Evolutionary conservation across 2,888 invertebrate species (phyloP), one percentile per base, ranked within the genome.

Genomic region (Amphipyra berbera): DNA sequence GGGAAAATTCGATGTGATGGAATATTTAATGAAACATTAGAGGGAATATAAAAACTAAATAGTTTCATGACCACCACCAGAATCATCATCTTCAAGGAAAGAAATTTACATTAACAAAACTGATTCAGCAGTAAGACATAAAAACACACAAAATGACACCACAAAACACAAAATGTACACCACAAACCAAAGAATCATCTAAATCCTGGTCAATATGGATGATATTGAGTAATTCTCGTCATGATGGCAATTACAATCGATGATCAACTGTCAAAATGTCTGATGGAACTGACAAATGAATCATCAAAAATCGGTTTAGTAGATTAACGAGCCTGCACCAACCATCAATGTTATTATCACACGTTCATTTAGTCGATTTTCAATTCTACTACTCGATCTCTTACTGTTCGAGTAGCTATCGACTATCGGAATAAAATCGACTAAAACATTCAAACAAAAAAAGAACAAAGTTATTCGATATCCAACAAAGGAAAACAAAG

Each of bases 241-340:
- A 47, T 35, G 10, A 8, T n/a, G 5, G n/a, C 6, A n/a, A 46
- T 21, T 45, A 49, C 53, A 15, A 64, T 41, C 15, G 45, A 54
- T 37, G 27, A 67, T 35, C 9, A 9, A 37, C 33, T 33, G 33
- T 12, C 37, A 37, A 13, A 27, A 12, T 33, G 37, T 65, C 35
- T 47, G 50, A 52, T 14, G 14, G 9, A 46, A 59, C 46, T 61
- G 49, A 61, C 30, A 72, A 7, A 45, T 1, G 21, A 38, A 21
- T 21, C 3, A 3, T 2, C 21, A 21, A 35, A 55, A n/a, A 48
- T 40, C 10, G 6, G 48, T 71, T 73, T 73, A 73, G 76, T 73
- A 56, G 37, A 59, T 74, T 71, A 71, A 48, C n/a, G 33, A 44
- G 55, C 71, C 75, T 49, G 71, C 71, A 71, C 71, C 71, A 62